Evolutionary conservation across 2,888 invertebrate genomes (phyloP).

Genomic region (Lingula anatina): DNA sequence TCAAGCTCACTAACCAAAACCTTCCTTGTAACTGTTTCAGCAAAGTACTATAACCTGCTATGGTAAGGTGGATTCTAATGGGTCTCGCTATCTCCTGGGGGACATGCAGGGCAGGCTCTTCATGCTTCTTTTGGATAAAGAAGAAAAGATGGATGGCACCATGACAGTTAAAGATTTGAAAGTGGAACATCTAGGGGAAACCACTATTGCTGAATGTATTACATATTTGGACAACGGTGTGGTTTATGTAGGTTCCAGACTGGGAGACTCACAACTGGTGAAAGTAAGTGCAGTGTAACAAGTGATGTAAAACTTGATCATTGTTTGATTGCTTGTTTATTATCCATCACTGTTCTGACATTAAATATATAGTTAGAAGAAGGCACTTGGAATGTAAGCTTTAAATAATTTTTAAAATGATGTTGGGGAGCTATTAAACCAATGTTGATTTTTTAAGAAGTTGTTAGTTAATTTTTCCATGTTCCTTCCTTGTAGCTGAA

Average conservation of each 20-base stretch:
- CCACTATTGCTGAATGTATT: constrained; percentile 86
- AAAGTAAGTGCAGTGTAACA: constrained; percentile 49
- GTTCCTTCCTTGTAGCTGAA: constrained; percentile 62
- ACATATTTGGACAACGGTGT: constrained; percentile 98
- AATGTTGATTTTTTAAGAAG: no score
- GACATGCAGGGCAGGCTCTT: constrained; percentile 92
- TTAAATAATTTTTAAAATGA: no score
- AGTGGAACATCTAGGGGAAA: constrained; percentile 78
- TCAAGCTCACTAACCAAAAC: no score
- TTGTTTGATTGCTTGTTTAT: no score
- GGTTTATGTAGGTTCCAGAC: constrained; percentile 84
- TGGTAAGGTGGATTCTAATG: constrained; percentile 86
- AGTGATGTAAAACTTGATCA: no score
- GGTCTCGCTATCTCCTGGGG: constrained; percentile 80
- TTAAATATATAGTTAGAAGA: no score
- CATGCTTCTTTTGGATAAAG: constrained; percentile 88
- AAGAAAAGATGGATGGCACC: constrained; percentile 61
- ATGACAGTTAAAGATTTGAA: constrained; percentile 82
- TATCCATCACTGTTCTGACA: no score
- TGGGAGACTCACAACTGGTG: constrained; percentile 94
- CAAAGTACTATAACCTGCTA: constrained; percentile 92
- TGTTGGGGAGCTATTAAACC: no score
- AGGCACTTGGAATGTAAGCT: no score
- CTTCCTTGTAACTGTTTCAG: no score
- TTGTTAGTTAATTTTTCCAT: no score